Evolutionary conservation across 1,140 invertebrate species (phyloP).

Genomic region (Rhopalosiphum padi): DNA sequence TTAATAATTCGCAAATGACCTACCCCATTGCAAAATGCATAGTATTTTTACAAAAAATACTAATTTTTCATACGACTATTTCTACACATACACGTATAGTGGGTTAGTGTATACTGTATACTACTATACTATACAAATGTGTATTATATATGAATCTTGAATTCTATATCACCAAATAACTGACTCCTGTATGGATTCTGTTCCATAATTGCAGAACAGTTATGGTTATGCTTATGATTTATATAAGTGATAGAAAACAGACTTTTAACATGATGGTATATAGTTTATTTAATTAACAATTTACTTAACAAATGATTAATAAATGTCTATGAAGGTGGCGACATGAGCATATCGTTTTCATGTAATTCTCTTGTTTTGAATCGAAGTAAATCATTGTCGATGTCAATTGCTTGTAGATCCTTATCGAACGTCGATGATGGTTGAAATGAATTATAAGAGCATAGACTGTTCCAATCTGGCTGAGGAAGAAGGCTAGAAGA

Average conservation of each 20-base stretch:
- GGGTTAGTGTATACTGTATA: too few species aligned
- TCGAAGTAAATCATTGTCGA: conserved; percentile 49
- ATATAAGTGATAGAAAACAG: not conserved
- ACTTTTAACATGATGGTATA: not conserved
- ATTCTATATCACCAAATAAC: not conserved
- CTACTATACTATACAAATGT: too few species aligned
- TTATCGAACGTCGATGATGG: conserved; percentile 32
- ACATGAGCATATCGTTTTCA: conserved; percentile 51
- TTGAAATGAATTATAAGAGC: conserved; percentile 52
- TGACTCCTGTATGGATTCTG: not conserved
- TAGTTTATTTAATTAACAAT: conserved; percentile 33
- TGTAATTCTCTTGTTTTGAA: conserved; percentile 49
- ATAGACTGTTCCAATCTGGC: conserved; percentile 46
- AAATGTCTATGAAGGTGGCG: conserved; percentile 27
- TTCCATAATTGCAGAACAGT: not conserved
- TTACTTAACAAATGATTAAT: conserved; percentile 34
- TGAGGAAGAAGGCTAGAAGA: conserved; percentile 41
- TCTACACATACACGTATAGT: too few species aligned
- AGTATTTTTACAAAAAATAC: too few species aligned
- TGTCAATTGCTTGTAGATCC: conserved; percentile 51
- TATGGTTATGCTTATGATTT: not conserved
- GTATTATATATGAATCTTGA: too few species aligned
- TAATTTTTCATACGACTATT: too few species aligned
- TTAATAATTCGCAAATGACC: too few species aligned
- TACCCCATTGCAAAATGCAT: too few species aligned